Evolutionary conservation across 2,888 invertebrate genomes (phyloP).

Genomic region (Acanthosoma haemorrhoidale): DNA sequence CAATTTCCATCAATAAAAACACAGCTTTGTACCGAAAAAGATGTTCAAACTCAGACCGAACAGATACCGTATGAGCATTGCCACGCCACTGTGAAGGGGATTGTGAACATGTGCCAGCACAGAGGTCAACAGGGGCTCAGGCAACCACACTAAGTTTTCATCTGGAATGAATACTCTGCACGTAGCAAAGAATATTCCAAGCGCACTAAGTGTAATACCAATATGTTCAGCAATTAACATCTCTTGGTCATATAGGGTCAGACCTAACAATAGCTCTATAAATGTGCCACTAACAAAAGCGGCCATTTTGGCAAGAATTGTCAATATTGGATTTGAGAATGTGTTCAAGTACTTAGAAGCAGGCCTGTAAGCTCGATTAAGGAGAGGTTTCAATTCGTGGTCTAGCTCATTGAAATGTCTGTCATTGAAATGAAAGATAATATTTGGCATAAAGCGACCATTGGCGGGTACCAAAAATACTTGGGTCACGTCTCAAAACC

Average conservation of each 20-base stretch:
- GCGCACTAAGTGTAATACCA: slow-evolving; percentile 72
- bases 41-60: slow-evolving; percentile 81
- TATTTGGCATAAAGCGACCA: slow-evolving; percentile 92
- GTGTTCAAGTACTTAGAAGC: slow-evolving; percentile 88
- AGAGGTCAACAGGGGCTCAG: slow-evolving; percentile 81
- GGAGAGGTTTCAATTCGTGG: slow-evolving; percentile 85
- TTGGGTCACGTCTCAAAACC: slow-evolving; percentile 81
- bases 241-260: slow-evolving; percentile 88
- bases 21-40: slow-evolving; percentile 89
- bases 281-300: slow-evolving; percentile 83
- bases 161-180: slow-evolving; percentile 78
- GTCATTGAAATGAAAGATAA: too few species aligned
- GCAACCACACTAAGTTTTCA: slow-evolving; percentile 78
- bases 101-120: slow-evolving; percentile 89
- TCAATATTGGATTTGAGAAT: slow-evolving; percentile 78
- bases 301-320: slow-evolving; percentile 64
- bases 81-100: slow-evolving; percentile 86
- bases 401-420: slow-evolving; percentile 98
- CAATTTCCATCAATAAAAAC: slow-evolving; percentile 78
- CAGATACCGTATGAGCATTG: slow-evolving; percentile 79
- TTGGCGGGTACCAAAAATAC: slow-evolving; percentile 74
- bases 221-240: slow-evolving; percentile 88
- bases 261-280: slow-evolving; percentile 68
- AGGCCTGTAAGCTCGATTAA: slow-evolving; percentile 88
- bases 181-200: slow-evolving; percentile 70